Evolutionary conservation across 2,113 vertebrate species (phyloP), one percentile per base, ranked within the genome.

Genomic region (Boulengeromyrus knoepffleri): DNA sequence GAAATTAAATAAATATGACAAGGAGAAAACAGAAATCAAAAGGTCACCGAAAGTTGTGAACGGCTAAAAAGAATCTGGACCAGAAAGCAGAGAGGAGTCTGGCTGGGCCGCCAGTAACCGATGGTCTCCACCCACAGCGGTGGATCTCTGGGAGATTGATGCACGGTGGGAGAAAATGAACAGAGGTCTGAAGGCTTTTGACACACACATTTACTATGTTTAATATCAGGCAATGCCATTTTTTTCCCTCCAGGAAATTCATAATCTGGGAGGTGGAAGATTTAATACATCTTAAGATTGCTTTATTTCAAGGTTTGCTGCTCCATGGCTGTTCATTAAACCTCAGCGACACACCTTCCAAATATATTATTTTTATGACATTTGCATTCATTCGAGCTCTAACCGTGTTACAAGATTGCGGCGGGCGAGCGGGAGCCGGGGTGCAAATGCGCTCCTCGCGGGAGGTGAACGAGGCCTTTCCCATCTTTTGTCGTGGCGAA

Each of bases 241-340:
- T 89, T 77, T 50, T 77, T 83, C 74, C 46, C 53, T 87, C 50
- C 50, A 66, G 87, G 87, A 89, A 83, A 89, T 90, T 86, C 52
- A 58, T 90, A 86, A 62, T 90, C 83, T 42, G 45, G 47, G 52
- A 86, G 39, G 27, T 58, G 52, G 36, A 66, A 89, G 31, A 53
- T 66, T 86, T 86, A 85, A 62, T 86, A 90, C 50, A 58, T 85
- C 53, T 90, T 90, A 62, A 80, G 42, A 56, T 49, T 90, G 56
- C 52, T 85, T 86, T 90, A 90, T 90, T 90, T 86, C 83, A 86
- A 86, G 49, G 83, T 86, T 86, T 85, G 52, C 88, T 89, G 88
- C 39, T 90, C 83, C 45, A 42, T 87, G 58, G 56, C 80, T 86
- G 80, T 86, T 77, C 50, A 62, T 66, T 86, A 85, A 85, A 46